Evolutionary conservation across 2,888 invertebrate species (phyloP).

Genomic region (Druceiella hillmani): DNA sequence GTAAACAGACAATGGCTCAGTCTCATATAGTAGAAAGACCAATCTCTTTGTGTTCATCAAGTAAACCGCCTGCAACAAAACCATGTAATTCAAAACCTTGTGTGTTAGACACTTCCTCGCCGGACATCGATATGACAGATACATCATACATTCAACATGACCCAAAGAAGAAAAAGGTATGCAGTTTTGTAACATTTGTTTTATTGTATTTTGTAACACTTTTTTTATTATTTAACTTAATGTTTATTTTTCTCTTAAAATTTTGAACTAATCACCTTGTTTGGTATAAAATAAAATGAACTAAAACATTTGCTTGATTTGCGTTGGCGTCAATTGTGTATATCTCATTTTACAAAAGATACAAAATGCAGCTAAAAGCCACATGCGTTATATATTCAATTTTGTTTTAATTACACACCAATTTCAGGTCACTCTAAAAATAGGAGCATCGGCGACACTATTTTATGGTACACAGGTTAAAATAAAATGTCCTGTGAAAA

Average conservation of each 20-base stretch:
- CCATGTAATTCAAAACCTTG: conserved; percentile 83
- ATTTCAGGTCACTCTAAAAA: conserved; percentile 68
- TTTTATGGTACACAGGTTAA: conserved; percentile 89
- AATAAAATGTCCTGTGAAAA: conserved; percentile 89
- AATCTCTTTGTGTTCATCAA: conserved; percentile 67
- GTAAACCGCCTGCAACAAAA: conserved; percentile 71
- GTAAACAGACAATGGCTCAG: conserved; percentile 90
- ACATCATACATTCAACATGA: conserved; percentile 82
- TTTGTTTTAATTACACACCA: too few relatives aligned
- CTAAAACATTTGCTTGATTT: too few relatives aligned
- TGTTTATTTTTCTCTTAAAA: too few relatives aligned
- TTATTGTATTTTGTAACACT: too few relatives aligned
- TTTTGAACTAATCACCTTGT: too few relatives aligned
- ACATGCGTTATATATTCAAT: too few relatives aligned
- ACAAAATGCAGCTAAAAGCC: too few relatives aligned
- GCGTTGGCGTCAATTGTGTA: too few relatives aligned
- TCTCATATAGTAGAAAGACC: conserved; percentile 83
- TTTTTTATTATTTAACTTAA: too few relatives aligned
- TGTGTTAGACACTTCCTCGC: conserved; percentile 62
- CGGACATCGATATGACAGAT: conserved; percentile 73
- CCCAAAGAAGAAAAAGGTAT: conserved; percentile 67
- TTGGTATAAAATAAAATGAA: too few relatives aligned
- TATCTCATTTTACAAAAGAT: too few relatives aligned
- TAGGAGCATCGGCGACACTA: conserved; percentile 86
- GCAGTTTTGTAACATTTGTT: too few relatives aligned